Base-by-base conservation (phyloP, 2,888 invertebrate genomes). In the Drosophila atripex region DNA sequence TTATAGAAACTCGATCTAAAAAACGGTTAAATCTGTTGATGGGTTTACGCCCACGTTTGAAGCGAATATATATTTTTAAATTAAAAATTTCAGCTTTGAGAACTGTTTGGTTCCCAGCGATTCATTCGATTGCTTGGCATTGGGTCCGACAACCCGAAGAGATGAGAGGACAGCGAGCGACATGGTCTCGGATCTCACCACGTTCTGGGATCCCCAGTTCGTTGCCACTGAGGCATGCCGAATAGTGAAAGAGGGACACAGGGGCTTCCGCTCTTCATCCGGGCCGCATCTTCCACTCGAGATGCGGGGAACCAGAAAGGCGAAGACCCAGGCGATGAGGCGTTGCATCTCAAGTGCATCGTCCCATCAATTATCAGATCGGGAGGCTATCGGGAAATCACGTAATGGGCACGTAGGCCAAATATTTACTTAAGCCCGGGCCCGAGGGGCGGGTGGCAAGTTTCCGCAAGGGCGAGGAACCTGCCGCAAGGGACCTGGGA, bases 351-450 rank as follows among this genome's bases (percentile, higher is more conserved):
- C 69, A 70, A 70, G 69, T 70, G 69, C 69, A 53, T 30, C 69
- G 23, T 50, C 57, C 55, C 66, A 66, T 45, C 66, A 45, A 14
- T 39, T 28, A 32, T 41, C 70, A 43, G 73, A 75, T 71, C 8
- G 71, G 66, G 75, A 63, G 77, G 80, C 83, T 85, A 80, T 80
- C 75, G 80, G 86, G 71, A 84, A 83, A 83, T 86, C 86, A 80
- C 80, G 80, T 83, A 83, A 83, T 83, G 77, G 83, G 86, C 83
- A 83, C 83, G 83, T 86, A 84, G 76, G 59, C 86, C 85, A 80
- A 83, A 83, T 83, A 80, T 80, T 80, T 80, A 85, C 80, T 85
- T 85, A 80, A 80, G 82, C 66, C 69, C 78, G 60, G 52, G 56
- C 59, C 43, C 50, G 61, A 57, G 30, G 52, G 49, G 30, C 12